phyloP scores from a whole-genome alignment of 2,113 vertebrate genomes.

The Thinocorus orbignyianus region DNA sequence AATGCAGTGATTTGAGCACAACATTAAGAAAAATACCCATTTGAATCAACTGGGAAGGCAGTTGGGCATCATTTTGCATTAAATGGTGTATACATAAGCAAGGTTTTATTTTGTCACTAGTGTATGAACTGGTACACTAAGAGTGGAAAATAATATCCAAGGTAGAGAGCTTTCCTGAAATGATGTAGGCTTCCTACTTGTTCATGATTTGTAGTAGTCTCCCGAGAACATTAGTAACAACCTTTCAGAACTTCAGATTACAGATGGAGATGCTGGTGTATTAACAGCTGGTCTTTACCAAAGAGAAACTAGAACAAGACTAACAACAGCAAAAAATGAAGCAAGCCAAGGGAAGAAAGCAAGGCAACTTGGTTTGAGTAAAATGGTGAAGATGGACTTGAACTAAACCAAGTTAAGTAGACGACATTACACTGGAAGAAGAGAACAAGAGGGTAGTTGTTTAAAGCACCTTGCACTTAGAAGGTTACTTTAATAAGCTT shows the following conservation, averaged over 20 bases:
- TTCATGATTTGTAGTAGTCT: conserved; percentile 72
- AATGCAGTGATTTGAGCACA: not conserved
- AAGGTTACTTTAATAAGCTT: not conserved
- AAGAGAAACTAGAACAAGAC: conserved; percentile 49
- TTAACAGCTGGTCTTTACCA: conserved; percentile 72
- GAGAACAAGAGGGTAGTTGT: conserved; percentile 10
- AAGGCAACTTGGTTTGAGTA: conserved; percentile 15
- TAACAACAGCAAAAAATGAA: conserved; percentile 50
- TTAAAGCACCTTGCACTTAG: not conserved
- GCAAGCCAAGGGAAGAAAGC: not conserved
- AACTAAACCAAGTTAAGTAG: conserved; percentile 45
- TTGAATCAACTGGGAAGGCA: not conserved
- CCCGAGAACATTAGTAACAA: conserved; percentile 77
- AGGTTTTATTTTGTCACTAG: conserved; percentile 63
- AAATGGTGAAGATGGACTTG: conserved; percentile 67
- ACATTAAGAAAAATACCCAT: not conserved
- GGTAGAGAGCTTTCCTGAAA: conserved; percentile 47
- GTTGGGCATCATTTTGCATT: not conserved
- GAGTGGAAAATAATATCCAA: conserved; percentile 43
- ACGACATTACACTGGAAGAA: conserved; percentile 19
- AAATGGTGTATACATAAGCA: not conserved
- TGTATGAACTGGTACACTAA: not conserved
- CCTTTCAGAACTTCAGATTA: conserved; percentile 82
- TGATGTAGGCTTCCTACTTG: conserved; percentile 63
- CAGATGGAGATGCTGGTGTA: conserved; percentile 73